Evolutionary conservation across 2,888 invertebrate genomes (phyloP), one percentile per base, ranked within the genome.

Genomic region (Microctonus hyperodae): DNA sequence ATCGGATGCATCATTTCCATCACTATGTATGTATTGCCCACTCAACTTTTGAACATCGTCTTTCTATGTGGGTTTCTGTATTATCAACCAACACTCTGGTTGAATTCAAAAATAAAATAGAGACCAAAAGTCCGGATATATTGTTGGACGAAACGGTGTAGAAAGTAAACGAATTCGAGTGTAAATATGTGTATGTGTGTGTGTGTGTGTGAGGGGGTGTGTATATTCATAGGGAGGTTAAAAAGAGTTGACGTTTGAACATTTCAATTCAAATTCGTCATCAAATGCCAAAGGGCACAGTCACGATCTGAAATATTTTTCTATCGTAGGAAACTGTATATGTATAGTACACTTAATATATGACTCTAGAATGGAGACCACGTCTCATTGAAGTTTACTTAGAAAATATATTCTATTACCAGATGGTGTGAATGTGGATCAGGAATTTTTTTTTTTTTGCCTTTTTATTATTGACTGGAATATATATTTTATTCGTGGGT

Each of bases 1-100:
- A 25, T 60, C 44, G 37, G 44, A 51, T 35, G 53, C 53, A 53
- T 44, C 61, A 33, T 53, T 25, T 58, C 50, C 51, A 55, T 50
- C 28, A 25, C 11, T 40, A n/a, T n/a, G 20, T 60, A 44, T 28
- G 6, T 48, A 25, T 48, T 50, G 44, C 3, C 28, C 28, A 59
- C 10, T 23, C 10, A n/a, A 31, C 31, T 37, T 16, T 20, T 55
- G 23, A 53, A 16, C 11, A 40, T 56, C 37, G 16, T 55, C 16
- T 35, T 31, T 22, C 33, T 40, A 31, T 57, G 31, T 48, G 48
- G 11, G 9, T n/a, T 35, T 33, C 55, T 64, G 10, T 25, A 28
- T 55, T 5, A 9, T 11, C 16, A 11, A 51, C 6, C 44, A 28
- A 53, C 53, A 25, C 6, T 28, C 11, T 2, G 6, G 11, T 53